Evolutionary conservation across 2,888 invertebrate species (phyloP).

Genomic region (Drosophila maculinotata): DNA sequence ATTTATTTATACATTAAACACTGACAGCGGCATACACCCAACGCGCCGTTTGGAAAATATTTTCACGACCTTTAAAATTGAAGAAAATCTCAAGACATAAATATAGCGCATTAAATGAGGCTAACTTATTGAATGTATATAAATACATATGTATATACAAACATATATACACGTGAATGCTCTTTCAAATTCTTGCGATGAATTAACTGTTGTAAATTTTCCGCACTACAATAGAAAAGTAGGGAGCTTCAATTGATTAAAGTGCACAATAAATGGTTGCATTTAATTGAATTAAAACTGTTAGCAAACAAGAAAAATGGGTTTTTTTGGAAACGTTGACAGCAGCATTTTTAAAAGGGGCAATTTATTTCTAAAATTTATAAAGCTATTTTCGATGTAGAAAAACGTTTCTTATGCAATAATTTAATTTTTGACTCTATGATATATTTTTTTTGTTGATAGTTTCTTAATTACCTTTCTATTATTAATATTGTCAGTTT

Average conservation of each 20-base stretch:
- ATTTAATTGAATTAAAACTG: slow-evolving; percentile 54
- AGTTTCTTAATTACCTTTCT: no score
- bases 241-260: slow-evolving; percentile 43
- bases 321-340: neutral
- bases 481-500: no score
- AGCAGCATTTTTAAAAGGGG: neutral
- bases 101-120: slow-evolving; percentile 40
- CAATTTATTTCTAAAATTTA: neutral
- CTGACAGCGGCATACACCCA: slow-evolving; percentile 35
- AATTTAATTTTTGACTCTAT: neutral
- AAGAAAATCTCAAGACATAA: slow-evolving; percentile 32
- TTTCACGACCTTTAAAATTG: slow-evolving; percentile 60
- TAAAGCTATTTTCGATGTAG: neutral
- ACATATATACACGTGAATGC: neutral
- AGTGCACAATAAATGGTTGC: slow-evolving; percentile 17
- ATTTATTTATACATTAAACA: slow-evolving; percentile 63
- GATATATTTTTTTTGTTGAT: no score
- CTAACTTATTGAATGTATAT: slow-evolving; percentile 18
- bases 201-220: slow-evolving; percentile 19
- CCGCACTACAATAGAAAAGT: slow-evolving; percentile 23
- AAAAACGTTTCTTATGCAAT: neutral
- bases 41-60: slow-evolving; percentile 31
- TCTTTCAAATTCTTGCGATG: slow-evolving; percentile 17
- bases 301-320: slow-evolving; percentile 24
- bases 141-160: neutral